phyloP scores from a whole-genome alignment of 2,113 vertebrate genomes.

The Bos taurus region DNA sequence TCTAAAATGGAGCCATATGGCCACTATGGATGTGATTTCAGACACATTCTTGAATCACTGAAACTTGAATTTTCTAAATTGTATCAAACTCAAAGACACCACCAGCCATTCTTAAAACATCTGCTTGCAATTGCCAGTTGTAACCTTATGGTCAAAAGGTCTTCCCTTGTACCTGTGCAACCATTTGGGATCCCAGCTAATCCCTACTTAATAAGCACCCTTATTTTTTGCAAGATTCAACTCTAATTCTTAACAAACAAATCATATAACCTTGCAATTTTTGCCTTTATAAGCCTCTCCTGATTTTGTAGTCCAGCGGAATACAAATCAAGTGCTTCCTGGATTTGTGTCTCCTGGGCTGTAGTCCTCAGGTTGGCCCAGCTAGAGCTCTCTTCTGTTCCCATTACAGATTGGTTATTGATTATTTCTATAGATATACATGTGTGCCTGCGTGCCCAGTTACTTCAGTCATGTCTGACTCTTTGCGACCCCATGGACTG shows the following conservation, averaged over 20 bases:
- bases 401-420: not conserved
- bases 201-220: not conserved
- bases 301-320: not conserved
- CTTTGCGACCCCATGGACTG: accelerated
- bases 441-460: not conserved
- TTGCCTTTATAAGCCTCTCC: not conserved
- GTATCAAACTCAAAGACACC: not conserved
- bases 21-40: not conserved
- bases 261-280: not conserved
- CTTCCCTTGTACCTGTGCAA: not conserved
- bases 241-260: not conserved
- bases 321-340: not conserved
- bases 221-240: not conserved
- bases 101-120: not conserved
- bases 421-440: not conserved
- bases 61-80: not conserved
- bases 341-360: not conserved
- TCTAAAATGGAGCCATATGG: not conserved
- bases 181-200: not conserved
- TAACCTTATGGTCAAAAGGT: not conserved
- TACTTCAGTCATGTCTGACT: not conserved
- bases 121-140: not conserved
- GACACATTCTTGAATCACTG: not conserved
- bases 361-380: not conserved
- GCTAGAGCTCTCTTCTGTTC: not conserved